Evolutionary conservation across 2,113 vertebrate genomes (phyloP).

Genomic region (Hyla sarda): DNA sequence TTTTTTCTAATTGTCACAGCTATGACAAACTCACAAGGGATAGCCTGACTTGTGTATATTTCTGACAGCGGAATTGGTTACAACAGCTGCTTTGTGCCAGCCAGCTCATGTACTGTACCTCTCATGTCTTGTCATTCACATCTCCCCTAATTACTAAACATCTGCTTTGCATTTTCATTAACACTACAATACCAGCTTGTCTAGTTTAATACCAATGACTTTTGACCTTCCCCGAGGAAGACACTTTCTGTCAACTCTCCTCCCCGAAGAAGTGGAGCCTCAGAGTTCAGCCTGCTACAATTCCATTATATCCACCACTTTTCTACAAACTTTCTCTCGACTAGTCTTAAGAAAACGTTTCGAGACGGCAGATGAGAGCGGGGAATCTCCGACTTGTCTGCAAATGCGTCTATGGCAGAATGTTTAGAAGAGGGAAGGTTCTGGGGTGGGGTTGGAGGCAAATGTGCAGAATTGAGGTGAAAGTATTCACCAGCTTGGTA

Average conservation of each 20-base stretch:
- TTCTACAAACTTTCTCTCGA: constrained; percentile 29
- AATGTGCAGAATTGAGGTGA: background rate
- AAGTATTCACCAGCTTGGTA: background rate
- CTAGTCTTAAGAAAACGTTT: constrained; percentile 7
- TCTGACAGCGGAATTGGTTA: constrained; percentile 91
- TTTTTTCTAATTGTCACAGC: constrained; percentile 78
- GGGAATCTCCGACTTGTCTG: no score
- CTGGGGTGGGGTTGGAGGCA: background rate
- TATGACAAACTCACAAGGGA: constrained; percentile 80
- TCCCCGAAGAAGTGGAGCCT: constrained; percentile 73
- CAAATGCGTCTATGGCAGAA: background rate
- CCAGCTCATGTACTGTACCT: constrained; percentile 87
- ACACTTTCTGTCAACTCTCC: constrained; percentile 85
- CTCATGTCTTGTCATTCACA: constrained; percentile 98
- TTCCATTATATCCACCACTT: constrained; percentile 58
- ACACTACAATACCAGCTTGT: constrained; percentile 94
- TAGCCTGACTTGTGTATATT: constrained; percentile 89
- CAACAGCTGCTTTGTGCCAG: constrained; percentile 94
- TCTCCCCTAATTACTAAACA: constrained; percentile 99
- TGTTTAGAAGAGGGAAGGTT: background rate
- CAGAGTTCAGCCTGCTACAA: constrained; percentile 3
- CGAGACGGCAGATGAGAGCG: background rate
- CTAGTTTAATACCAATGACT: constrained; percentile 92
- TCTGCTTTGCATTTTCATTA: constrained; percentile 97
- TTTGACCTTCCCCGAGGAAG: constrained; percentile 94